These are phyloP conservation scores for Disparrhopalites patrizii DNA, from an alignment of 2,888 invertebrate species.

Conservation along the genomic window DNA sequence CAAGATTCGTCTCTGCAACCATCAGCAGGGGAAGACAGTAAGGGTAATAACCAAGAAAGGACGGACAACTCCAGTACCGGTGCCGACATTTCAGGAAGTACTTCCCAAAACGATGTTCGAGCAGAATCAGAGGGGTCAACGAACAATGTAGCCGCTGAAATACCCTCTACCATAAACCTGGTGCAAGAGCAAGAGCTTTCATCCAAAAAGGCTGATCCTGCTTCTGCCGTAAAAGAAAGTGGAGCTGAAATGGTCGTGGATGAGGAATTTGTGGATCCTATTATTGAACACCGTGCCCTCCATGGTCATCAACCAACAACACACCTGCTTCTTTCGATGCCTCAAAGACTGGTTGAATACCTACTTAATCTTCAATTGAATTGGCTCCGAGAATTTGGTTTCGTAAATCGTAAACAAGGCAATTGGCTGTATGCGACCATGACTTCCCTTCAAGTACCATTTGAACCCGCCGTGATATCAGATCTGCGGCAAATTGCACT, in stretches of 20 bases:
- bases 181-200: too few species aligned
- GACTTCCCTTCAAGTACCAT: constrained; percentile 37
- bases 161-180: too few species aligned
- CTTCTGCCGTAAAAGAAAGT: too few species aligned
- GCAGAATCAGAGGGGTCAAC: too few species aligned
- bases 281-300: not conserved
- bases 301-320: constrained; percentile 31
- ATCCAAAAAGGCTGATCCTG: too few species aligned
- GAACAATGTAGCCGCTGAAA: too few species aligned
- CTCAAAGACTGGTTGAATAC: constrained; percentile 32
- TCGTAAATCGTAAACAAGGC: constrained; percentile 38
- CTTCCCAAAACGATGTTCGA: too few species aligned
- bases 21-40: too few species aligned
- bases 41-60: too few species aligned
- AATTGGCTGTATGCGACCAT: constrained; percentile 43
- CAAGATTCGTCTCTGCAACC: too few species aligned
- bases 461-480: constrained; percentile 40
- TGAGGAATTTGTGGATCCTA: constrained; percentile 4
- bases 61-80: too few species aligned
- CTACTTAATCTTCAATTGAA: constrained; percentile 34
- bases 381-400: constrained; percentile 36
- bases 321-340: constrained; percentile 33
- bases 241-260: not conserved
- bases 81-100: too few species aligned
- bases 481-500: constrained; percentile 38